Conservation (phyloP, 1,140 invertebrate genomes). For the Apis cerana region DNA sequence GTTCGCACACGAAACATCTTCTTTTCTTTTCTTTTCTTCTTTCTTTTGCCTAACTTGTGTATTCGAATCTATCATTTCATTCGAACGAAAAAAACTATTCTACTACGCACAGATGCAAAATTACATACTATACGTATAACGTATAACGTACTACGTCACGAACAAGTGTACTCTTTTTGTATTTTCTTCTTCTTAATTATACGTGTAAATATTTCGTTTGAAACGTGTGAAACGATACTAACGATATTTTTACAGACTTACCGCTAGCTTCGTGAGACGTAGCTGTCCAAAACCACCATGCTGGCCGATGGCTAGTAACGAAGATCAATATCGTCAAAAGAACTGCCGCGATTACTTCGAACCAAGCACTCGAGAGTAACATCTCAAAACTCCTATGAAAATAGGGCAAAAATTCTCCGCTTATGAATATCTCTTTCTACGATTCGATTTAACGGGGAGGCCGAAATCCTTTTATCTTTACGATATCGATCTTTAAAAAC, state of each 20-base stretch:
- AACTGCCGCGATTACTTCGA: conserved; percentile 71
- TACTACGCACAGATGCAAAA: too few species aligned
- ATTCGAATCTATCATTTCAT: too few species aligned
- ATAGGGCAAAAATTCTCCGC: not conserved
- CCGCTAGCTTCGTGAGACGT: conserved; percentile 30
- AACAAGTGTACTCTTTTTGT: not conserved
- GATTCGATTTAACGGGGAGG: too few species aligned
- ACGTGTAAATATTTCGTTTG: not conserved
- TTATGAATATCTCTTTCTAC: not conserved
- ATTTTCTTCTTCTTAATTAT: not conserved
- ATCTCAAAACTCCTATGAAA: conserved; percentile 53
- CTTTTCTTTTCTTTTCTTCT: not conserved
- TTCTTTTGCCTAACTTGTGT: not conserved
- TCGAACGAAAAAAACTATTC: not conserved
- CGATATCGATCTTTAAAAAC: not conserved
- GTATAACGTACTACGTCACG: not conserved
- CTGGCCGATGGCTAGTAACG: conserved; percentile 72
- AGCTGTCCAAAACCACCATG: conserved; percentile 75
- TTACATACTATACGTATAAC: not conserved
- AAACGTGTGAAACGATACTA: not conserved
- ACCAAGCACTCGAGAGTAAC: conserved; percentile 71
- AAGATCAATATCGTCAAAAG: conserved; percentile 71
- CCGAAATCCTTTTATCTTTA: conserved; percentile 8
- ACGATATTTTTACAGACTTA: conserved; percentile 15
- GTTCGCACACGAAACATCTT: not conserved